Conservation (phyloP, 2,888 invertebrate species). For the Tenthredo notha region DNA sequence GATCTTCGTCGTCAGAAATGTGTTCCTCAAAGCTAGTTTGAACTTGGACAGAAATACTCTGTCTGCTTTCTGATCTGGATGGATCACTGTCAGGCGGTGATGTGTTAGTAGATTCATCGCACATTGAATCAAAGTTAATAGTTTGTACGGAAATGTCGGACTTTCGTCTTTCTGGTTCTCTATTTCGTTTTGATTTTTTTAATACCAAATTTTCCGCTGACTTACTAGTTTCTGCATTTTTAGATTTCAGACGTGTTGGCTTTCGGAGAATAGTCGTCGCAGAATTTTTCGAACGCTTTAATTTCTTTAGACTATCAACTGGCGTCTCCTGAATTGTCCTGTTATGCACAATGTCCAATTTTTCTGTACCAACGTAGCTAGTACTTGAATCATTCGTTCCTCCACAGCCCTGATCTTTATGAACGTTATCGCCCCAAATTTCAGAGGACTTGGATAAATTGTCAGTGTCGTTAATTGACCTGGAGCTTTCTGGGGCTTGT, state of each 20-base stretch:
- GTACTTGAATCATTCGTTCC: neutral
- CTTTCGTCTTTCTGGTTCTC: constrained; percentile 71
- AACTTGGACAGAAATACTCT: constrained; percentile 71
- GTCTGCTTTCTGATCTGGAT: constrained; percentile 60
- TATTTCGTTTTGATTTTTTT: constrained; percentile 67
- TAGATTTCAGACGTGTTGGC: constrained; percentile 69
- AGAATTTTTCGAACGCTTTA: constrained; percentile 45
- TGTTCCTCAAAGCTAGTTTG: constrained; percentile 73
- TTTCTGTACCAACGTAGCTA: neutral
- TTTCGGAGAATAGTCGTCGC: constrained; percentile 67
- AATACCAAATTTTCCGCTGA: constrained; percentile 71
- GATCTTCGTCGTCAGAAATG: constrained; percentile 57
- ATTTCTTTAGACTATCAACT: constrained; percentile 49
- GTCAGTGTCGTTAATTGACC: constrained; percentile 38
- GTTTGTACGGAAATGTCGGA: constrained; percentile 74
- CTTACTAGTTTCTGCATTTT: constrained; percentile 69
- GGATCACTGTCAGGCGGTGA: constrained; percentile 68
- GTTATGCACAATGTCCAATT: constrained; percentile 28
- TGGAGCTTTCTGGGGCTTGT: constrained; percentile 20
- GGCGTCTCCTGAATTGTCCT: constrained; percentile 52
- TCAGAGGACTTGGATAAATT: constrained; percentile 18
- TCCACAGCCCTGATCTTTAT: neutral
- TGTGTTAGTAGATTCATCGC: constrained; percentile 74
- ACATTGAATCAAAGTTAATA: constrained; percentile 58
- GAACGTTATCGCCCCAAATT: constrained; percentile 9